Evolutionary conservation across 1,140 invertebrate genomes (phyloP).

Genomic region (Ganaspis sp.): DNA sequence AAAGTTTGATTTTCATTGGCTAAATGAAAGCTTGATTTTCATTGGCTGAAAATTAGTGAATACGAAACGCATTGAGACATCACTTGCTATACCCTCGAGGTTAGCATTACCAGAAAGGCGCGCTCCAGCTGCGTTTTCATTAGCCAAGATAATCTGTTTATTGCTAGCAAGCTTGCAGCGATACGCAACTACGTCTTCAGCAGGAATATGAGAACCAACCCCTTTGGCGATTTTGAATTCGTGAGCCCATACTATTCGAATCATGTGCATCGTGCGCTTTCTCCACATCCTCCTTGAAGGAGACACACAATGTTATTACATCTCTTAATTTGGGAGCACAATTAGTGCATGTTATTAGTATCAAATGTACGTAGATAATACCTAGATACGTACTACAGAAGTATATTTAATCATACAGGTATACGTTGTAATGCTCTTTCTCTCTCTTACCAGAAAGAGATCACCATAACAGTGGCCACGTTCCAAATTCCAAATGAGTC

Average conservation of each 20-base stretch:
- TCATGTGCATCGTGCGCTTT: slow-evolving; percentile 56
- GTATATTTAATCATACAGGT: too few relatives aligned
- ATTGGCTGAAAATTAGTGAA: slow-evolving; percentile 44
- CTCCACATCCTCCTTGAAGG: slow-evolving; percentile 45
- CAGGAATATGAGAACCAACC: slow-evolving; percentile 53
- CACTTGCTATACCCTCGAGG: slow-evolving; percentile 48
- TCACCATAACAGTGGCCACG: too few relatives aligned
- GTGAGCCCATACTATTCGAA: slow-evolving; percentile 48
- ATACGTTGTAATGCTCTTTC: too few relatives aligned
- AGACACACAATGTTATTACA: slow-evolving; percentile 39
- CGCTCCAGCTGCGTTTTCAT: slow-evolving; percentile 54
- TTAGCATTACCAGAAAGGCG: slow-evolving; percentile 28
- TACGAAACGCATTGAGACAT: slow-evolving; percentile 38
- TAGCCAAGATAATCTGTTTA: slow-evolving; percentile 61
- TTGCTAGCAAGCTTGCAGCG: slow-evolving; percentile 52
- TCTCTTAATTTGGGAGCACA: too few relatives aligned
- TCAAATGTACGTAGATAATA: too few relatives aligned
- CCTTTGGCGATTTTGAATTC: slow-evolving; percentile 52
- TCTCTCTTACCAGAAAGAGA: too few relatives aligned
- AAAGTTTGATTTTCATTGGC: too few relatives aligned
- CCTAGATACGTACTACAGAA: too few relatives aligned
- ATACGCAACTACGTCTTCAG: slow-evolving; percentile 49
- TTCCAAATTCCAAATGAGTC: too few relatives aligned
- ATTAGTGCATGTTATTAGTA: too few relatives aligned
- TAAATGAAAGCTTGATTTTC: slow-evolving; percentile 47